A percentile compares a stretch with the other conserved stretches of the same genome.
Evolutionary conservation across 1,140 invertebrate genomes (phyloP).

Genomic region (Spodoptera frugiperda): DNA sequence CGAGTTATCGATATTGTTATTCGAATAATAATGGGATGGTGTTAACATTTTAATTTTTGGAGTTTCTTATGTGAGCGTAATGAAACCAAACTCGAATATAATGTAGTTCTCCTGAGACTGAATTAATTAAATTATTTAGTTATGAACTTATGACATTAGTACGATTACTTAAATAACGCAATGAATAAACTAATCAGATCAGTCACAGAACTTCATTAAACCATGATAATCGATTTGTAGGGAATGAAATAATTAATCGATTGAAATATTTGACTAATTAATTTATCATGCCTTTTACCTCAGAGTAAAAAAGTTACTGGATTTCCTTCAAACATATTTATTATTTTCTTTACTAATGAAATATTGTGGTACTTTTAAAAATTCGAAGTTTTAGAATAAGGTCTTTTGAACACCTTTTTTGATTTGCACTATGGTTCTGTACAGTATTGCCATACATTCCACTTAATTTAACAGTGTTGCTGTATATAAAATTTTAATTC

Average conservation of each 20-base stretch:
- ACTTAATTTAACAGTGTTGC: slow-evolving; percentile 45
- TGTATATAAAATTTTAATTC: slow-evolving; percentile 51
- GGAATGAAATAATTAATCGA: neutral
- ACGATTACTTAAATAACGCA: neutral
- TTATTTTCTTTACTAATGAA: neutral
- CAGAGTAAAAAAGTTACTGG: neutral
- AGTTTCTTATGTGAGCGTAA: neutral
- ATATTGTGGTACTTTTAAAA: too few species aligned
- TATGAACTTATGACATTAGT: slow-evolving; percentile 1
- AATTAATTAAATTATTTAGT: slow-evolving; percentile 20
- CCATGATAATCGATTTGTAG: too few species aligned
- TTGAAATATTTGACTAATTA: neutral
- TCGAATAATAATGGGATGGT: too few species aligned
- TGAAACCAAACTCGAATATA: slow-evolving; percentile 14
- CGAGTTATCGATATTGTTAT: too few species aligned
- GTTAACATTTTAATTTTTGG: too few species aligned
- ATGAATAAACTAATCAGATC: too few species aligned
- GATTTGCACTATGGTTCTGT: neutral
- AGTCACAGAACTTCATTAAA: too few species aligned
- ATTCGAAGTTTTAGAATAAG: too few species aligned
- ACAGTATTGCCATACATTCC: slow-evolving; percentile 49
- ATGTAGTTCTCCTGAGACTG: slow-evolving; percentile 11
- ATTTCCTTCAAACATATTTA: neutral
- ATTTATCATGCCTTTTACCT: neutral
- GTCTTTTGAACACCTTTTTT: too few species aligned